Evolutionary conservation across 2,888 invertebrate genomes (phyloP).

Genomic region (Papilio gigon): DNA sequence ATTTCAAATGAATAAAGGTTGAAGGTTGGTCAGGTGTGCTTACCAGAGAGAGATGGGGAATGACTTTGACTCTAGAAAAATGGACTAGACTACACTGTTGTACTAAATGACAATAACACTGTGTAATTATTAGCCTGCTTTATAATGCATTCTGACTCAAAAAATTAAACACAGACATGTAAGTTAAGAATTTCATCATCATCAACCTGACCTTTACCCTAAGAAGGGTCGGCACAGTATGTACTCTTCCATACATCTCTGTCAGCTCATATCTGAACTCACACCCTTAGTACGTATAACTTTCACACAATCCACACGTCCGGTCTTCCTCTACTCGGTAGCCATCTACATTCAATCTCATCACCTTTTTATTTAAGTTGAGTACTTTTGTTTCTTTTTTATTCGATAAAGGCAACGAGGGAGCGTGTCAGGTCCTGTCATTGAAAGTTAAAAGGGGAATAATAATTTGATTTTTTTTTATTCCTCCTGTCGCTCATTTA

Average conservation of each 20-base stretch:
- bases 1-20: conserved; percentile 49
- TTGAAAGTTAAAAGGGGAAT: conserved; percentile 45
- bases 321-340: too few species aligned
- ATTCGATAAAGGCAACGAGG: too few species aligned
- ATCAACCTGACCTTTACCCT: too few species aligned
- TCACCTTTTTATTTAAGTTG: too few species aligned
- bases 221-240: too few species aligned
- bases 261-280: too few species aligned
- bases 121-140: background rate
- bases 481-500: conserved; percentile 54
- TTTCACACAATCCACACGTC: too few species aligned
- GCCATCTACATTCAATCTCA: too few species aligned
- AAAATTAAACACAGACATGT: background rate
- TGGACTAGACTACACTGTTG: background rate
- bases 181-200: background rate
- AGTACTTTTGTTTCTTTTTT: too few species aligned
- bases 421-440: background rate
- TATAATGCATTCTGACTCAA: background rate
- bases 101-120: background rate
- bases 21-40: conserved; percentile 47
- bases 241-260: too few species aligned
- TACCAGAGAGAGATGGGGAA: conserved; percentile 38
- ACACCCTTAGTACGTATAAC: too few species aligned
- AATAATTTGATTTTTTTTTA: conserved; percentile 57
- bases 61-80: background rate